These are phyloP conservation scores for Cepaea nemoralis DNA, from an alignment of 1,140 invertebrate genomes.

Conservation along the genomic window DNA sequence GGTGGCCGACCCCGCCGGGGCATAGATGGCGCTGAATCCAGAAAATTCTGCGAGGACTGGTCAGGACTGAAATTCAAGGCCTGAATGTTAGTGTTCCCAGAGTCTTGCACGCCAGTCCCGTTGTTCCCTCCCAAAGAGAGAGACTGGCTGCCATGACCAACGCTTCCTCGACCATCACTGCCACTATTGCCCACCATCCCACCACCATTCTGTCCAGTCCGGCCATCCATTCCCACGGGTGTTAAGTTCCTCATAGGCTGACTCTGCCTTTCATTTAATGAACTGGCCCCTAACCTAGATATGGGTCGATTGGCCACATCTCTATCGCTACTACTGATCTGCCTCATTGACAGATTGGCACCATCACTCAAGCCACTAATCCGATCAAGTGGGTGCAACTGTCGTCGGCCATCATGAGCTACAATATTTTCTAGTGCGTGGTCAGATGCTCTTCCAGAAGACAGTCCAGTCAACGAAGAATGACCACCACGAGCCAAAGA, in stretches of 20 bases:
- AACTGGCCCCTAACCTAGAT: constrained; percentile 3
- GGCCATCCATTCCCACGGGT: constrained; percentile 14
- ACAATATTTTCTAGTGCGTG: not conserved
- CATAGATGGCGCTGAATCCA: constrained; percentile 21
- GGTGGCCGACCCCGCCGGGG: constrained; percentile 25
- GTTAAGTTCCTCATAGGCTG: constrained; percentile 36
- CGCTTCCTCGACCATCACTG: constrained; percentile 18
- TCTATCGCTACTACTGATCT: not conserved
- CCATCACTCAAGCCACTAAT: constrained; percentile 16
- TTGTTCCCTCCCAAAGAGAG: not conserved
- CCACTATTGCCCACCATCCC: not conserved
- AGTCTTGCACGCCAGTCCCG: constrained; percentile 2
- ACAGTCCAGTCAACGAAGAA: constrained; percentile 19
- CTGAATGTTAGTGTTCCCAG: not conserved
- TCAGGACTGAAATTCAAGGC: constrained; percentile 24
- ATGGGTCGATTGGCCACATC: not conserved
- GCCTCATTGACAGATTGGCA: not conserved
- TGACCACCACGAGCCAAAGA: no score
- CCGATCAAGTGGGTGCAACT: not conserved
- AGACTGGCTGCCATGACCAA: constrained; percentile 1
- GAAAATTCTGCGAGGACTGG: not conserved
- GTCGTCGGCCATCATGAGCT: not conserved
- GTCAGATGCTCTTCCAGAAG: not conserved
- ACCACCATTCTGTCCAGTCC: not conserved
- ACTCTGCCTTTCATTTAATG: constrained; percentile 13